Percentiles rank a stretch among this genome's conserved stretches.
Conservation (phyloP, 2,888 invertebrate genomes). For the Protonemura montana region DNA sequence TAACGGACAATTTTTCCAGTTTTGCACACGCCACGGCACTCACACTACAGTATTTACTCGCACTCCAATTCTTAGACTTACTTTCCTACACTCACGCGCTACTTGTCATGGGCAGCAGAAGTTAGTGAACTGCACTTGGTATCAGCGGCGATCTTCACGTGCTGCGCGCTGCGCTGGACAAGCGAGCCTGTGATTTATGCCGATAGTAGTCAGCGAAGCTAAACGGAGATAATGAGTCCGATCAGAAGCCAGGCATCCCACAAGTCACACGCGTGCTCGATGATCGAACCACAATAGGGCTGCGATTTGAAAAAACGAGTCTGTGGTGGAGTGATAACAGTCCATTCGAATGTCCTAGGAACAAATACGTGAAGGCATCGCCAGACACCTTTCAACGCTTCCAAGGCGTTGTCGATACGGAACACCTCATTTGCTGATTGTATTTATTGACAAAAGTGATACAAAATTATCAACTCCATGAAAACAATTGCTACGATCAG, state of each 20-base stretch:
- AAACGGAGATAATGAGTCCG: not conserved
- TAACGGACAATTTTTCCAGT: slow-evolving; percentile 30
- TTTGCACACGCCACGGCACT: slow-evolving; percentile 30
- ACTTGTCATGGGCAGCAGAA: slow-evolving; percentile 32
- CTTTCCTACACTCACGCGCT: not conserved
- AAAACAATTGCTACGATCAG: too few relatives aligned
- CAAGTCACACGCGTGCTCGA: not conserved
- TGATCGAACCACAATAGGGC: not conserved
- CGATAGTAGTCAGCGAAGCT: slow-evolving; percentile 26
- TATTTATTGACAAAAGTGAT: too few relatives aligned
- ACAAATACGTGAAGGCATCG: too few relatives aligned
- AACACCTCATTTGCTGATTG: too few relatives aligned
- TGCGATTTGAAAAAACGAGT: not conserved
- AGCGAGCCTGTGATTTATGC: slow-evolving; percentile 20
- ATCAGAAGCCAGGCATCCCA: not conserved
- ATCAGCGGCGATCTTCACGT: slow-evolving; percentile 14
- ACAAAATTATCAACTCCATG: too few relatives aligned
- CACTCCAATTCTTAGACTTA: not conserved
- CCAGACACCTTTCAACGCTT: too few relatives aligned
- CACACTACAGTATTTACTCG: not conserved
- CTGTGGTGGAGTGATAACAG: too few relatives aligned
- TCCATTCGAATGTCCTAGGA: too few relatives aligned
- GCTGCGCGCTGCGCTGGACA: not conserved
- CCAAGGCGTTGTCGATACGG: too few relatives aligned
- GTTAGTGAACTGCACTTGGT: not conserved